Evolutionary conservation across 2,113 vertebrate species (phyloP).

Genomic region (Melospiza melodia): DNA sequence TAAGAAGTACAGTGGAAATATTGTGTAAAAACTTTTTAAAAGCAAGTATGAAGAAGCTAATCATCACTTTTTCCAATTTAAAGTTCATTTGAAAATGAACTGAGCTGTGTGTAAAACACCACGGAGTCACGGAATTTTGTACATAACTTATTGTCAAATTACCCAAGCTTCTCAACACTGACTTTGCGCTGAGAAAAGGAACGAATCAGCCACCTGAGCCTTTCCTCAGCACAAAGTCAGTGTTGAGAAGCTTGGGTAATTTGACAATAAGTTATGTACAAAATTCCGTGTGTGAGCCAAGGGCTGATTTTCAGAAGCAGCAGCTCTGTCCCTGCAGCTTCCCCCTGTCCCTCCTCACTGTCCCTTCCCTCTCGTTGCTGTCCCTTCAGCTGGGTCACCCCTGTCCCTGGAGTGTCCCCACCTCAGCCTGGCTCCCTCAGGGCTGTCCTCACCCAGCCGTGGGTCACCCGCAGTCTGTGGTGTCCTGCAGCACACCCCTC

Average conservation of each 20-base stretch:
- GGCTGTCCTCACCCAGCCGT: rapidly evolving
- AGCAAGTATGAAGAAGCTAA: neutral
- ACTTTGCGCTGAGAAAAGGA: neutral
- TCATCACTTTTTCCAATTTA: neutral
- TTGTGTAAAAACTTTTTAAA: neutral
- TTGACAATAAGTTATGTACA: too few species aligned
- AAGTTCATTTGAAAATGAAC: neutral
- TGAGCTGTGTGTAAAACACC: neutral
- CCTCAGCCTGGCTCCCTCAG: neutral
- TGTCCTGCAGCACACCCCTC: neutral
- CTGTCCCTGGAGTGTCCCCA: rapidly evolving
- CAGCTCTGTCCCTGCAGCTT: neutral
- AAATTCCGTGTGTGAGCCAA: too few species aligned
- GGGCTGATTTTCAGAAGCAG: neutral
- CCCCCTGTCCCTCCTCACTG: rapidly evolving
- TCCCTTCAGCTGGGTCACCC: rapidly evolving
- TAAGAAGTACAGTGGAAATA: neutral
- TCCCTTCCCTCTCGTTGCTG: neutral
- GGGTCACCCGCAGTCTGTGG: neutral
- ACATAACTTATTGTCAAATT: neutral
- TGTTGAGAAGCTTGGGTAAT: too few species aligned
- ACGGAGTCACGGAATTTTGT: neutral
- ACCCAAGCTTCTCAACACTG: neutral
- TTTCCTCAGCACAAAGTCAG: neutral
- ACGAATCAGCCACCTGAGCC: rapidly evolving